Conservation (phyloP, 2,113 vertebrate species). For the Corythornis vintsioides region DNA sequence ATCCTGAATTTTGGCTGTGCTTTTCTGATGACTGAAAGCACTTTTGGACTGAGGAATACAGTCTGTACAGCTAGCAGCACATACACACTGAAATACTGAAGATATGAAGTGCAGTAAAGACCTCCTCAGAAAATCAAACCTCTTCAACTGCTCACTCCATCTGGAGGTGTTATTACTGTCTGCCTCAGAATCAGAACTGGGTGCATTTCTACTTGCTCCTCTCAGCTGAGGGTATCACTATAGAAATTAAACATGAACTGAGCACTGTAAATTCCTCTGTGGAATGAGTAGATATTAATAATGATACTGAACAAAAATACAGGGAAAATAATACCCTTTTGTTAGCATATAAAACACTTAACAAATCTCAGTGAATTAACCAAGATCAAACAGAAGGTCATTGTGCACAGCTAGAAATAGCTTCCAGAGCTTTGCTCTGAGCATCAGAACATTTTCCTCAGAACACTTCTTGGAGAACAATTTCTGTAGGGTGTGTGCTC, state of each 20-base stretch:
- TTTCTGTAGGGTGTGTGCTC: conserved; percentile 17
- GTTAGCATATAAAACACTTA: conserved; percentile 27
- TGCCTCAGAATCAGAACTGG: neutral
- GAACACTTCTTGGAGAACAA: neutral
- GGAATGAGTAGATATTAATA: conserved; percentile 38
- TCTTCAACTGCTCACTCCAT: neutral
- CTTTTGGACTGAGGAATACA: neutral
- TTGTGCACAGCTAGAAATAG: conserved; percentile 13
- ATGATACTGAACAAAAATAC: conserved; percentile 26
- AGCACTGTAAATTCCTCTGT: conserved; percentile 8
- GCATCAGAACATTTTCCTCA: neutral
- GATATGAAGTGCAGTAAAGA: neutral
- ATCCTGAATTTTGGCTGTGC: neutral
- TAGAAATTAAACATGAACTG: conserved; percentile 3
- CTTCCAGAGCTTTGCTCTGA: conserved; percentile 34
- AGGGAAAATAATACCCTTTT: conserved; percentile 31
- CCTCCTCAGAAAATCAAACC: conserved; percentile 16
- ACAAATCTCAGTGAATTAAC: conserved; percentile 20
- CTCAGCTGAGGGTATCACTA: neutral
- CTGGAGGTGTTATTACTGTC: neutral
- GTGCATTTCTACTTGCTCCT: conserved; percentile 14
- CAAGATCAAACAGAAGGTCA: conserved; percentile 54
- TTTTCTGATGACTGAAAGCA: neutral
- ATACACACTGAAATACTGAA: neutral
- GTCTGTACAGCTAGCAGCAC: neutral